Base-by-base conservation (phyloP, 2,888 invertebrate species). In the Pollenia angustigena region DNA sequence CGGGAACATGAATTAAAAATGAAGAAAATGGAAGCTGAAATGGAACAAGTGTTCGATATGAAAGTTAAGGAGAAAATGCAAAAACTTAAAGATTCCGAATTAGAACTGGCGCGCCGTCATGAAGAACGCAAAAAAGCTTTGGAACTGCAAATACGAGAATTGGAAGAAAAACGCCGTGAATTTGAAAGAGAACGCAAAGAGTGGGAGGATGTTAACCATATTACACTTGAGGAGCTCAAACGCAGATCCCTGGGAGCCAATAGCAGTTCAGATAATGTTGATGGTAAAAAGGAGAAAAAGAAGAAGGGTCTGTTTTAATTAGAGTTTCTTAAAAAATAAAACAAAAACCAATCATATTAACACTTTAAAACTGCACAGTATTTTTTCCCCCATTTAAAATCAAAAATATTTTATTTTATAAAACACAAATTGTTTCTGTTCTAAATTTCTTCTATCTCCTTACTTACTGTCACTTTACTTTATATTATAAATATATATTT, bases 31-130 rank as follows among this genome's bases (percentile, higher is more conserved):
- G 99, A 99, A 94, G 96, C 96, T 58, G 99, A 99, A 94, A 98
- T 99, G 98, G 99, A 99, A 93, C 98, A 98, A 94, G 99, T 99
- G 88, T 99, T 99, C 94, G 98, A 99, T 93, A 97, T 98, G 96
- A 99, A 99, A 94, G 99, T 98, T 71, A 96, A 97, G 91, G 99
- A 99, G 94, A 99, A 99, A 94, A 97, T 97, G 92, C 97, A 98
- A 91, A 99, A 99, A 93, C 95, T 99, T 90, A 98, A 98, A 94
- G 99, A 99, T 93, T 98, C 98, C 0, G 99, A 99, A 93, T 95
- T 96, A 88, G 99, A 99, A 95, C 94, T 99, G 91, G 97, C 97
- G 92, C 95, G 97, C 92, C 95, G 98, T 90, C 98, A 99, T 93
- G 99, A 99, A 93, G 95, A 93, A 89, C 92, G 96, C 95, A 94